Evolutionary conservation across 2,113 vertebrate species (phyloP).

Genomic region (Sapayoa aenigma): DNA sequence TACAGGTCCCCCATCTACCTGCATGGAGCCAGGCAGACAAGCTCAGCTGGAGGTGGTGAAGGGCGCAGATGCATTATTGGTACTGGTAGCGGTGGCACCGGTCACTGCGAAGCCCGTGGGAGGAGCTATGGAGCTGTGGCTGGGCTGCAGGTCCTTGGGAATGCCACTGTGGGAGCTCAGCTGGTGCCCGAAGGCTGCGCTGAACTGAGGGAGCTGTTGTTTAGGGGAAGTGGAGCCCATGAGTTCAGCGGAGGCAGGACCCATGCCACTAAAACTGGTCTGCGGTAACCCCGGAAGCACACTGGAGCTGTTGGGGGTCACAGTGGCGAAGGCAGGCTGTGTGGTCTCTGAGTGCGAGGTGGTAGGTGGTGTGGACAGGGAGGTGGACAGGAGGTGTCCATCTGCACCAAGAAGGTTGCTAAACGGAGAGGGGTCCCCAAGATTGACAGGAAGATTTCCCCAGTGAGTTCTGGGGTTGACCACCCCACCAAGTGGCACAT

Average conservation of each 20-base stretch:
- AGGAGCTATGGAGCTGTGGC: slow-evolving; percentile 97
- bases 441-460: slow-evolving; percentile 88
- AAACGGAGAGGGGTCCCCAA: slow-evolving; percentile 90
- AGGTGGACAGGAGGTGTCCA: slow-evolving; percentile 94
- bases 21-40: slow-evolving; percentile 67
- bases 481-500: slow-evolving; percentile 89
- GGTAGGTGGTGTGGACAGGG: slow-evolving; percentile 93
- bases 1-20: slow-evolving; percentile 74
- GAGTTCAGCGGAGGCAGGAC: slow-evolving; percentile 83
- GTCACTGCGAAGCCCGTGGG: slow-evolving; percentile 93
- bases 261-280: slow-evolving; percentile 85
- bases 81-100: slow-evolving; percentile 91
- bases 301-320: slow-evolving; percentile 81
- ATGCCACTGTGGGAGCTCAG: slow-evolving; percentile 97
- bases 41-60: slow-evolving; percentile 88
- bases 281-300: slow-evolving; percentile 90
- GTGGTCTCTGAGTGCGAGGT: slow-evolving; percentile 90
- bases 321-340: slow-evolving; percentile 90
- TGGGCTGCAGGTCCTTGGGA: slow-evolving; percentile 98
- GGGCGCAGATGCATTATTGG: slow-evolving; percentile 86
- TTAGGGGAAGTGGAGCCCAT: slow-evolving; percentile 90
- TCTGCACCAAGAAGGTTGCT: slow-evolving; percentile 91
- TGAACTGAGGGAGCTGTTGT: slow-evolving; percentile 98
- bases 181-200: slow-evolving; percentile 96
- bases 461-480: slow-evolving; percentile 90